Percentiles rank a stretch among this genome's conserved stretches.
Conservation (phyloP, 2,888 invertebrate genomes). For the Platypus cylindrus region DNA sequence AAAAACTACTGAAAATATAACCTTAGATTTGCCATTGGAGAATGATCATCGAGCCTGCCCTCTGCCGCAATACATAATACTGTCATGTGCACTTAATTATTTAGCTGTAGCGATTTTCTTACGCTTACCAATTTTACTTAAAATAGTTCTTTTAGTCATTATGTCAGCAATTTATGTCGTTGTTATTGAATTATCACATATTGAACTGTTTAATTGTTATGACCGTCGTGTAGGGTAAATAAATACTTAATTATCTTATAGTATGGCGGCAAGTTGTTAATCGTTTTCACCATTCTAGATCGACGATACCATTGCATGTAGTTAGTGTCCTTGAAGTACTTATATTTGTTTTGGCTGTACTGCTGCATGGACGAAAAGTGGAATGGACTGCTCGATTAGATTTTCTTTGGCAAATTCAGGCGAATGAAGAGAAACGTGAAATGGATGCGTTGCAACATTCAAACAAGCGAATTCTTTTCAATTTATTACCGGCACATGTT, state of each 20-base stretch:
- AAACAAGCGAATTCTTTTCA: conserved; percentile 78
- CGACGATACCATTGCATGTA: conserved; percentile 65
- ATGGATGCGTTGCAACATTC: conserved; percentile 89
- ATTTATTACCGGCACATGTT: conserved; percentile 81
- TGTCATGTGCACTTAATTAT: conserved; percentile 75
- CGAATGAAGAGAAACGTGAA: conserved; percentile 80
- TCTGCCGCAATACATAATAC: conserved; percentile 74
- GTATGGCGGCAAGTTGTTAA: no score
- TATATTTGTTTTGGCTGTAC: conserved; percentile 69
- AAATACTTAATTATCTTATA: no score
- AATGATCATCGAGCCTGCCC: conserved; percentile 68
- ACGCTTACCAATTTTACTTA: conserved; percentile 68
- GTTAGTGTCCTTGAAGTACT: conserved; percentile 67
- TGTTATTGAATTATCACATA: conserved; percentile 70
- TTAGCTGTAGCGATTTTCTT: conserved; percentile 77
- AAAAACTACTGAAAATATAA: conserved; percentile 41
- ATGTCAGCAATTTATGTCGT: conserved; percentile 71
- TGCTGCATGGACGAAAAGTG: conserved; percentile 72
- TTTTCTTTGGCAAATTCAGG: conserved; percentile 75
- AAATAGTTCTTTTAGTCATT: conserved; percentile 60
- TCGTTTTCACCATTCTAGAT: conserved; percentile 31
- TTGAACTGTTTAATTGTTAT: conserved; percentile 67
- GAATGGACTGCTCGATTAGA: conserved; percentile 84
- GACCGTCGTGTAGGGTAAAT: conserved; percentile 59
- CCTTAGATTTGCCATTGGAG: conserved; percentile 31